Conservation (phyloP, 2,113 vertebrate species). For the Rostratula benghalensis region DNA sequence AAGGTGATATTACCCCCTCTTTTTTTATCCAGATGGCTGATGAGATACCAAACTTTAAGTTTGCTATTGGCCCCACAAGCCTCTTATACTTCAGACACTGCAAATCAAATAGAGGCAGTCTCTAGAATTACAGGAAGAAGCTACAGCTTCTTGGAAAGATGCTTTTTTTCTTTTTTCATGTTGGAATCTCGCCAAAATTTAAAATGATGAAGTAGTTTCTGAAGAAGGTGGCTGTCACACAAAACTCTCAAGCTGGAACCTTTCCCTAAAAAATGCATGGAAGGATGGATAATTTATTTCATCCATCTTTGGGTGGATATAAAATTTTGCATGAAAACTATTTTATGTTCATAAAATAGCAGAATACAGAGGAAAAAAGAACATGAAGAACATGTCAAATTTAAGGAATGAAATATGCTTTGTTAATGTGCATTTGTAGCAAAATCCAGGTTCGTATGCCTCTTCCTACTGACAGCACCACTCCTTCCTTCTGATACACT, state of each 20-base stretch:
- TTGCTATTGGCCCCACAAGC: background rate
- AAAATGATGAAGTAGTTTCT: background rate
- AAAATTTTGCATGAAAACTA: background rate
- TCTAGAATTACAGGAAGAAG: background rate
- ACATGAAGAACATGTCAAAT: background rate
- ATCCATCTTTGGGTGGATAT: background rate
- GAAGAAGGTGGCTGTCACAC: background rate
- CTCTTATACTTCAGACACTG: background rate
- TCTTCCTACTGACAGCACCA: background rate
- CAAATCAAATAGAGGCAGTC: background rate
- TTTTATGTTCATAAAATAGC: background rate
- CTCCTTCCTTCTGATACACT: background rate
- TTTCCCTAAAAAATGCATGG: background rate
- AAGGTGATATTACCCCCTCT: background rate
- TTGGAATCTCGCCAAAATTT: background rate
- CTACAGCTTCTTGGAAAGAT: background rate
- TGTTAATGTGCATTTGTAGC: background rate
- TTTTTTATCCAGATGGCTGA: background rate
- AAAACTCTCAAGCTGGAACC: background rate
- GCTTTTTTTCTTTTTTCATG: background rate
- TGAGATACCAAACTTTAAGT: background rate
- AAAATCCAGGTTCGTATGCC: background rate
- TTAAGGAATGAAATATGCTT: background rate
- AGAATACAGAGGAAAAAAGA: background rate
- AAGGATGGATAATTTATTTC: background rate